Evolutionary conservation across 1,140 invertebrate species (phyloP), one percentile per base, ranked within the genome.

Genomic region (Meloidogyne chitwoodi): DNA sequence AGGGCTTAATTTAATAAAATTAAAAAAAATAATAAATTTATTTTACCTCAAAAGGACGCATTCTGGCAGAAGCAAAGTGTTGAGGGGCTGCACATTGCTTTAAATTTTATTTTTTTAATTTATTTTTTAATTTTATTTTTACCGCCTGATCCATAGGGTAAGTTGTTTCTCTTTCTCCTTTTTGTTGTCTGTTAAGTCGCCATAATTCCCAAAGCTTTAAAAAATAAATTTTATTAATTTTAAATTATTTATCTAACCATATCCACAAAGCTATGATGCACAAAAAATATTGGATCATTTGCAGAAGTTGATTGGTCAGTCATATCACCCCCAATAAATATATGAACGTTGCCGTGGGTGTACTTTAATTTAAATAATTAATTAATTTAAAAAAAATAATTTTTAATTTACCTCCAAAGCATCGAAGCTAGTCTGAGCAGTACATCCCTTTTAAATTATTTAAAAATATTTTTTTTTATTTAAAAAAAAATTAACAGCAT

Each of bases 261-360:
- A 79, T 89, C 88, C 10, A 89, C 83, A 78, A 88, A 89, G 2
- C 83, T 80, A 65, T 85, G 84, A 71, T 87, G 85, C 22, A 84
- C 26, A 63, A 66, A 87, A 79, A 85, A 85, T 19, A 82, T 80
- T 8, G 82, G 82, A 61, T 83, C 82, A 61, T 83, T 84, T 5
- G 70, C 70, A 19, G 70, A 61, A 4, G 70, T 73, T 22, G 34
- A 48, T 10, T 34, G 31, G 22, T 83, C 78, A 61, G 61, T 66
- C 82, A 83, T 83, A 62, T 85, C 81, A 24, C 84, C 84, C 22
- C 84, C 84, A 69, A 85, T 76, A 38, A 63, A 85, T 24, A 86
- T 56, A 66, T 85, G 84, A 1, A 85, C 83, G 71, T 83, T 85
- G 12, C 79, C 81, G 69, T 85, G 84, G 10, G 76, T 80, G 31